Conservation (phyloP, 2,888 invertebrate species). For the Temnothorax unifasciatus region DNA sequence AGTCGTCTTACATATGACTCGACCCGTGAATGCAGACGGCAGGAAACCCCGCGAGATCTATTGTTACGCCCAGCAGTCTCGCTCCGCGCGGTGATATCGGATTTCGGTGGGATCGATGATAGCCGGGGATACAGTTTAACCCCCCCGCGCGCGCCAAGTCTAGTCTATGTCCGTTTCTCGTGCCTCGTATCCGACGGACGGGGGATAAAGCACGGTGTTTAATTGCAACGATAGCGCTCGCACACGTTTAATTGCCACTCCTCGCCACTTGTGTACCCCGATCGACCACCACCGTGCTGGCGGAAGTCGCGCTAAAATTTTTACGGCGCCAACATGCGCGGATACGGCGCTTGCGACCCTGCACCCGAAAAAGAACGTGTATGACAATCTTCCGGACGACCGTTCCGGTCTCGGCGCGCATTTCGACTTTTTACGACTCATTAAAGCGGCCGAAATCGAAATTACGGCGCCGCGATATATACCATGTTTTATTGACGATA, state of each 20-base stretch:
- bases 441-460: slow-evolving; percentile 54
- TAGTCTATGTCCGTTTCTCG: slow-evolving; percentile 20
- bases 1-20: slow-evolving; percentile 48
- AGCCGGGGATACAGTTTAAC: slow-evolving; percentile 18
- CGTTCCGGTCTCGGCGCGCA: slow-evolving; percentile 12
- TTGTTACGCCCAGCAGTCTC: background rate
- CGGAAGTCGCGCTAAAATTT: slow-evolving; percentile 37
- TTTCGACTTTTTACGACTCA: slow-evolving; percentile 40
- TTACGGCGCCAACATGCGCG: slow-evolving; percentile 33
- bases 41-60: slow-evolving; percentile 44
- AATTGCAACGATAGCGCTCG: slow-evolving; percentile 23
- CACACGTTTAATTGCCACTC: slow-evolving; percentile 17
- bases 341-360: background rate
- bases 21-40: slow-evolving; percentile 9
- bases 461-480: slow-evolving; percentile 38
- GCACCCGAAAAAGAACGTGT: background rate
- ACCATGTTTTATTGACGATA: slow-evolving; percentile 51
- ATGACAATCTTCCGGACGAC: slow-evolving; percentile 25
- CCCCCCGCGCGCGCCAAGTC: background rate
- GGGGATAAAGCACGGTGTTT: slow-evolving; percentile 27
- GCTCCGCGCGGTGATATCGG: slow-evolving; percentile 48
- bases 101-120: slow-evolving; percentile 64
- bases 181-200: slow-evolving; percentile 36
- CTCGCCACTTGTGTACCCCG: slow-evolving; percentile 3
- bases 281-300: background rate